A percentile compares a stretch with the other conserved stretches of the same genome.
phyloP scores from a whole-genome alignment of 2,113 vertebrate species.

The Channa argus region DNA sequence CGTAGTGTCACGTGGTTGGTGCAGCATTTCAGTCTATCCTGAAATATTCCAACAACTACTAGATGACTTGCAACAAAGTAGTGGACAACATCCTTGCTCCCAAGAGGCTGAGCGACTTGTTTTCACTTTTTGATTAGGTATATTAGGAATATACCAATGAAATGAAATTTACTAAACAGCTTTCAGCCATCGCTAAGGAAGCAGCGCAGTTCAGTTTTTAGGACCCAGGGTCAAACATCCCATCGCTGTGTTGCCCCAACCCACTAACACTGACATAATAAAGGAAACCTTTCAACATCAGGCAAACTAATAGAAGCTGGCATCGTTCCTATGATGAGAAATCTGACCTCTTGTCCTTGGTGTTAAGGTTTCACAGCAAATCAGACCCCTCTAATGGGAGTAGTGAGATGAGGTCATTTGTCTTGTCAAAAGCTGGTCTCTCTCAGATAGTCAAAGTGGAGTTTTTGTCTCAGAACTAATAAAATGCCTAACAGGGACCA shows the following conservation, averaged over 20 bases:
- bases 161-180: slow-evolving; percentile 15
- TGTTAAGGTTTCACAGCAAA: slow-evolving; percentile 39
- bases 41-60: neutral
- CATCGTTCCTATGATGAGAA: slow-evolving; percentile 43
- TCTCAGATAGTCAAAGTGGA: slow-evolving; percentile 22
- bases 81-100: too few species aligned
- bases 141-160: neutral
- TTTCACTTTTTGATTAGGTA: too few species aligned
- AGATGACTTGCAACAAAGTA: neutral
- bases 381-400: slow-evolving; percentile 19
- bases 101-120: neutral
- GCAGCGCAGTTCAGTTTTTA: slow-evolving; percentile 33
- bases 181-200: slow-evolving; percentile 26
- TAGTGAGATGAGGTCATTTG: slow-evolving; percentile 41
- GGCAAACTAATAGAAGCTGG: slow-evolving; percentile 63
- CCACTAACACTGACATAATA: slow-evolving; percentile 32
- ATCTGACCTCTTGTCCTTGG: slow-evolving; percentile 61
- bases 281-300: slow-evolving; percentile 50
- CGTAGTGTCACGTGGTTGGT: neutral
- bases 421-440: slow-evolving; percentile 24
- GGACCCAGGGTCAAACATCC: slow-evolving; percentile 42
- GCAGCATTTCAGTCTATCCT: neutral
- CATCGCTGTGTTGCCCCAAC: slow-evolving; percentile 36
- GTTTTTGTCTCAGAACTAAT: slow-evolving; percentile 24
- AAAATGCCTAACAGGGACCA: neutral